phyloP scores from a whole-genome alignment of 1,140 invertebrate genomes.

The Drosophila triauraria region DNA sequence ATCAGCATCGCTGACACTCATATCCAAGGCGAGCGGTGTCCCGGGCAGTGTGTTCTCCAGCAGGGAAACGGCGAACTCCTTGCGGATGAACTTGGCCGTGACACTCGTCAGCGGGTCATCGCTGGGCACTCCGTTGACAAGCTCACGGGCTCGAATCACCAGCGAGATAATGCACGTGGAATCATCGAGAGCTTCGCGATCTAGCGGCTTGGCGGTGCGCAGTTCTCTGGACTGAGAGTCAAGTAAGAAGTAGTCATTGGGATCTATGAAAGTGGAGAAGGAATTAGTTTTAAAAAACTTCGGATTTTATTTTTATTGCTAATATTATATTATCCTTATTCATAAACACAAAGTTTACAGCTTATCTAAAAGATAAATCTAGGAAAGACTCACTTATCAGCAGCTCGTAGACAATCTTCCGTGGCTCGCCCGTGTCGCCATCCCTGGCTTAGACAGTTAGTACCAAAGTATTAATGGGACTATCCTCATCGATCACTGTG shows the following conservation, averaged over 20 bases:
- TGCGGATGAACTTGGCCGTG: slow-evolving; percentile 90
- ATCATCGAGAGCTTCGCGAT: slow-evolving; percentile 92
- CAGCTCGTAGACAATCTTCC: slow-evolving; percentile 91
- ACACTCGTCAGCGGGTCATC: slow-evolving; percentile 89
- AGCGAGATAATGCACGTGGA: slow-evolving; percentile 92
- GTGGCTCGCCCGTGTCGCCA: slow-evolving; percentile 92
- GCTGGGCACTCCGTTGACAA: slow-evolving; percentile 89
- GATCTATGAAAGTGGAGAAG: slow-evolving; percentile 88
- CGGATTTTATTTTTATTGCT: no score
- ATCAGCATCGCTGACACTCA: slow-evolving; percentile 94
- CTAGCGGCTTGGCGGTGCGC: slow-evolving; percentile 92
- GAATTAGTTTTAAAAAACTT: background rate
- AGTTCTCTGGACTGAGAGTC: slow-evolving; percentile 92
- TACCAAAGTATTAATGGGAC: slow-evolving; percentile 92
- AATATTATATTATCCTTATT: no score
- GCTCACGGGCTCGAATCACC: slow-evolving; percentile 90
- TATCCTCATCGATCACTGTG: slow-evolving; percentile 93
- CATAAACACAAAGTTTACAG: no score
- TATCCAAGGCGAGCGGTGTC: slow-evolving; percentile 93
- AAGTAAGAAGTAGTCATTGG: slow-evolving; percentile 93
- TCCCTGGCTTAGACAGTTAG: slow-evolving; percentile 92
- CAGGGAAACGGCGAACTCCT: slow-evolving; percentile 92
- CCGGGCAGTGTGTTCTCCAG: slow-evolving; percentile 93
- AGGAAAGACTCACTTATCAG: slow-evolving; percentile 89
- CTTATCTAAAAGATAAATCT: no score